Conservation (phyloP, 1,140 invertebrate genomes). For the Vollenhovia emeryi region DNA sequence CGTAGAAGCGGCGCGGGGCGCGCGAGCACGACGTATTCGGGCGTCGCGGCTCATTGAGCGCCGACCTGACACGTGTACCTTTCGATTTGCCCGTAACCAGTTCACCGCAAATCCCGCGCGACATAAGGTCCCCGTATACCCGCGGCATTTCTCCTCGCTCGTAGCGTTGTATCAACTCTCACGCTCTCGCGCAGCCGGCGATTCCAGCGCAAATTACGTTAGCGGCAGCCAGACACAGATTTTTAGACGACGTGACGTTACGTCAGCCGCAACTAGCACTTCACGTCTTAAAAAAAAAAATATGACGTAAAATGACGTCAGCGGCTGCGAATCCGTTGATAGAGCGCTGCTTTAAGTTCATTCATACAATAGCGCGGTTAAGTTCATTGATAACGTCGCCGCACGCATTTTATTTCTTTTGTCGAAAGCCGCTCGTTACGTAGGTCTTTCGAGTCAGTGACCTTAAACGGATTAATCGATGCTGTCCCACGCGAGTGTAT, state of each 20-base stretch:
- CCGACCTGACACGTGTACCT: conserved; percentile 26
- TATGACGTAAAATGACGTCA: neutral
- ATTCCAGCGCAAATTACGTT: no score
- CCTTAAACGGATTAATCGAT: conserved; percentile 45
- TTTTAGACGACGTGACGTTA: no score
- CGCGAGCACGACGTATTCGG: neutral
- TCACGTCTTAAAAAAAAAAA: no score
- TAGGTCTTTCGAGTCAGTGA: conserved; percentile 36
- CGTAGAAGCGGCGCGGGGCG: neutral
- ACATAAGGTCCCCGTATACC: neutral
- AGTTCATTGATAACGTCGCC: conserved; percentile 8
- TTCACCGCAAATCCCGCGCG: neutral
- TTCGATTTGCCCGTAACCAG: neutral
- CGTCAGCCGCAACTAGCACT: no score
- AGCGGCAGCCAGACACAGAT: no score
- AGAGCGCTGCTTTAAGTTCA: neutral
- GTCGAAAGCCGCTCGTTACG: neutral
- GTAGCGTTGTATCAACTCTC: no score
- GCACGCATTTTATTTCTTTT: conserved; percentile 1
- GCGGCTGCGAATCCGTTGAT: no score
- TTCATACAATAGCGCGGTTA: conserved; percentile 1
- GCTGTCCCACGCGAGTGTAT: conserved; percentile 14
- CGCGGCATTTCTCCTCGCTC: neutral
- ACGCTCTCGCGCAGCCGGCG: no score
- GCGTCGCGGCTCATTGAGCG: neutral